Evolutionary conservation across 2,113 vertebrate species (phyloP).

Genomic region (Leptobrachium leishanense): DNA sequence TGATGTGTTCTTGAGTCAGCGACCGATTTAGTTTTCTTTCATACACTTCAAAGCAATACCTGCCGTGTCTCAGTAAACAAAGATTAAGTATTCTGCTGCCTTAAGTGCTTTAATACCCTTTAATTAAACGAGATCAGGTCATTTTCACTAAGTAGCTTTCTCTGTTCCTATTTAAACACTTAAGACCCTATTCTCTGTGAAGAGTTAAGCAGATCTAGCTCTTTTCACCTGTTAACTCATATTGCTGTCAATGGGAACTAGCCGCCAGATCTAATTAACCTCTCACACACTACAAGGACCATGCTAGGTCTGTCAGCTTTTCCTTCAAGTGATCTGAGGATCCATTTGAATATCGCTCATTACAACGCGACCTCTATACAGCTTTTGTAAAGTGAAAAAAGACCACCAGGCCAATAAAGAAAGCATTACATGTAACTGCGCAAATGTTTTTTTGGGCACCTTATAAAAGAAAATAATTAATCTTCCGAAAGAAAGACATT

Average conservation of each 20-base stretch:
- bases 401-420: conserved; percentile 1
- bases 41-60: conserved; percentile 9
- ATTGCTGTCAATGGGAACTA: conserved; percentile 17
- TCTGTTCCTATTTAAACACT: conserved; percentile 25
- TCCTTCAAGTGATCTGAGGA: not conserved
- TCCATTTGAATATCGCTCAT: conserved; percentile 10
- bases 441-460: conserved; percentile 15
- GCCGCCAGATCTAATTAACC: conserved; percentile 1
- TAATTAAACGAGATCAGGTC: conserved; percentile 41
- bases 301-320: not conserved
- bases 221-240: conserved; percentile 26
- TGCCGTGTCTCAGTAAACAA: conserved; percentile 10
- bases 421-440: not conserved
- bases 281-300: not conserved
- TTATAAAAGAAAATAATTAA: conserved; percentile 11
- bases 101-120: conserved; percentile 22
- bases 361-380: not conserved
- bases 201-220: conserved; percentile 1
- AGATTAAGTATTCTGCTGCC: conserved; percentile 13
- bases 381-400: not conserved
- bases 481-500: conserved; percentile 11
- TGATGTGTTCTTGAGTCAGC: not conserved
- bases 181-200: not conserved
- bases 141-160: conserved; percentile 37
- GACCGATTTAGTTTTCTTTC: not conserved